These are phyloP conservation scores for Sminthurinus aureus DNA, from an alignment of 2,888 invertebrate species.

Conservation along the genomic window DNA sequence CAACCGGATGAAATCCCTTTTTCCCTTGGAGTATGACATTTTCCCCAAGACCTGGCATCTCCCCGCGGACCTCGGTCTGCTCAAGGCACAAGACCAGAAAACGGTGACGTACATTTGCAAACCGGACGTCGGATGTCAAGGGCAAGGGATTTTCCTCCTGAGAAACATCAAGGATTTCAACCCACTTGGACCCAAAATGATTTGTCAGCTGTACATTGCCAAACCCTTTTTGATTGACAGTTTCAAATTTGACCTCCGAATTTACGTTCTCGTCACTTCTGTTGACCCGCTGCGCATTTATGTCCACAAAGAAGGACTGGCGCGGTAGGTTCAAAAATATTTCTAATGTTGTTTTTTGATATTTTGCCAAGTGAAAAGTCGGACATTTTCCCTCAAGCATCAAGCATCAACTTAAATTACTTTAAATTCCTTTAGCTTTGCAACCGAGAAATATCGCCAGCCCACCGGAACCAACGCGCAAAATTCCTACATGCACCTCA, in stretches of 20 bases:
- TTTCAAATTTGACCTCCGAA: constrained; percentile 89
- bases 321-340: no score
- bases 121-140: constrained; percentile 90
- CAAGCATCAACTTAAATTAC: no score
- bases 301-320: constrained; percentile 91
- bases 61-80: constrained; percentile 80
- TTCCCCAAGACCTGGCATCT: constrained; percentile 95
- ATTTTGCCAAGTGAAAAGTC: no score
- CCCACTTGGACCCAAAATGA: constrained; percentile 76
- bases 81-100: constrained; percentile 73
- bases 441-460: constrained; percentile 85
- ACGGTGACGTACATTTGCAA: constrained; percentile 86
- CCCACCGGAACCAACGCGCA: constrained; percentile 81
- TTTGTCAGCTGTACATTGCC: constrained; percentile 82
- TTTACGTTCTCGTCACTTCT: constrained; percentile 87
- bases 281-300: constrained; percentile 90
- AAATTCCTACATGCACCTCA: constrained; percentile 92
- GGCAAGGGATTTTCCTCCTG: constrained; percentile 86
- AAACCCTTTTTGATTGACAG: constrained; percentile 88
- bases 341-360: no score
- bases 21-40: constrained; percentile 88
- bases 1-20: constrained; percentile 85
- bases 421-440: constrained; percentile 74
- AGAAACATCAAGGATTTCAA: constrained; percentile 81
- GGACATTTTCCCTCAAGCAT: no score